Percentiles rank a stretch among this genome's conserved stretches.
These are phyloP conservation scores for Perognathus longimembris DNA, from an alignment of 2,113 vertebrate species.

Conservation along the genomic window DNA sequence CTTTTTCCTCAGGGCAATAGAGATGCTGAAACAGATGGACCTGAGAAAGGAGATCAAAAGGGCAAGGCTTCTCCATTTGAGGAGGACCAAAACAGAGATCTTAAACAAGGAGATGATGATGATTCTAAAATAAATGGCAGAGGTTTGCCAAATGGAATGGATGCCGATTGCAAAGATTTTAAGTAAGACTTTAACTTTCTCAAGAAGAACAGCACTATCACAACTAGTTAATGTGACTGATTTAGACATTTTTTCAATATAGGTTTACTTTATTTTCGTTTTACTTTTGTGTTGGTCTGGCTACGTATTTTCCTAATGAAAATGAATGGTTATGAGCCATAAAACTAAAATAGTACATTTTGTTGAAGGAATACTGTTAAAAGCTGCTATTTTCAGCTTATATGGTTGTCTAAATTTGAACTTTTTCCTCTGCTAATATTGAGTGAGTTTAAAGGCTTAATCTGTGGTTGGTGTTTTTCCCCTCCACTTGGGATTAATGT, in stretches of 20 bases:
- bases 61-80: constrained; percentile 97
- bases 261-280: constrained; percentile 76
- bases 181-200: constrained; percentile 93
- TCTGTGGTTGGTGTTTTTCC: constrained; percentile 24
- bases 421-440: constrained; percentile 71
- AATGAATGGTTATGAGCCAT: constrained; percentile 72
- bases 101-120: constrained; percentile 94
- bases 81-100: constrained; percentile 96
- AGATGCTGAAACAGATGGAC: constrained; percentile 95
- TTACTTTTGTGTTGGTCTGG: constrained; percentile 74
- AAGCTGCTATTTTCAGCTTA: constrained; percentile 69
- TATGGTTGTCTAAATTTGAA: constrained; percentile 68
- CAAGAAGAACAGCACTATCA: constrained; percentile 79
- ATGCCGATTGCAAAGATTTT: constrained; percentile 99
- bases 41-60: constrained; percentile 95
- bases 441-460: constrained; percentile 60
- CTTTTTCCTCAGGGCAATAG: constrained; percentile 93
- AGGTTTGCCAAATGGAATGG: constrained; percentile 98
- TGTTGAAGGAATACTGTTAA: constrained; percentile 67
- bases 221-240: constrained; percentile 81
- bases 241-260: constrained; percentile 78
- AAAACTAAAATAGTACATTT: constrained; percentile 52
- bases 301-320: constrained; percentile 67
- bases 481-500: neutral
- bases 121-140: constrained; percentile 96